These are phyloP conservation scores for Marmota monax DNA, from an alignment of 2,113 vertebrate species.

Conservation along the genomic window DNA sequence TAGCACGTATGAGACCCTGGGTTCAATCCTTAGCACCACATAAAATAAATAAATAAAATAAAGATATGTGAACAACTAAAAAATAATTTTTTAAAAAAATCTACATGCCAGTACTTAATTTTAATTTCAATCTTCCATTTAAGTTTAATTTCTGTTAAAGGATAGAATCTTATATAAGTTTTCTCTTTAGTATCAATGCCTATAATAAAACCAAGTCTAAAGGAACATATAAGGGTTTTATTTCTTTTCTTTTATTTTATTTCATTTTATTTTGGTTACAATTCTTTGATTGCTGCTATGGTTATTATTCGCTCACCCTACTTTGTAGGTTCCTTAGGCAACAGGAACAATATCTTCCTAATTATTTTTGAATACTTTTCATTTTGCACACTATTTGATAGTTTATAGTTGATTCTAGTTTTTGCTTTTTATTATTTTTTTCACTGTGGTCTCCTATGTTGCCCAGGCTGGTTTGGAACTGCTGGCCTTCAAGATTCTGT, in stretches of 20 bases:
- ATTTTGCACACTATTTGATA: not conserved
- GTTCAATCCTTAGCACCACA: no score
- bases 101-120: not conserved
- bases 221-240: not conserved
- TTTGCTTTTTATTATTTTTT: not conserved
- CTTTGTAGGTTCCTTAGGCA: not conserved
- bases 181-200: not conserved
- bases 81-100: not conserved
- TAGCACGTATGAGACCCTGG: no score
- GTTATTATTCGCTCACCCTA: not conserved
- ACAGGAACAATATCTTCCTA: not conserved
- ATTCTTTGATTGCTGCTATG: not conserved
- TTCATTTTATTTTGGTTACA: no score
- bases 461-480: not conserved
- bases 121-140: not conserved
- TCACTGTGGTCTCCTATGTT: not conserved
- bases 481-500: not conserved
- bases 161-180: constrained; percentile 15
- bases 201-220: not conserved
- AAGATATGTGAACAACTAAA: no score
- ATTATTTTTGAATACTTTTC: constrained; percentile 23
- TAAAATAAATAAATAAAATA: no score
- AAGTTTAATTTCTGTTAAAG: not conserved
- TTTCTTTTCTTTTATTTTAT: not conserved
- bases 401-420: constrained; percentile 7